Percentiles rank a stretch among this genome's conserved stretches.
Conservation (phyloP, 2,113 vertebrate genomes). For the Loxodonta africana region DNA sequence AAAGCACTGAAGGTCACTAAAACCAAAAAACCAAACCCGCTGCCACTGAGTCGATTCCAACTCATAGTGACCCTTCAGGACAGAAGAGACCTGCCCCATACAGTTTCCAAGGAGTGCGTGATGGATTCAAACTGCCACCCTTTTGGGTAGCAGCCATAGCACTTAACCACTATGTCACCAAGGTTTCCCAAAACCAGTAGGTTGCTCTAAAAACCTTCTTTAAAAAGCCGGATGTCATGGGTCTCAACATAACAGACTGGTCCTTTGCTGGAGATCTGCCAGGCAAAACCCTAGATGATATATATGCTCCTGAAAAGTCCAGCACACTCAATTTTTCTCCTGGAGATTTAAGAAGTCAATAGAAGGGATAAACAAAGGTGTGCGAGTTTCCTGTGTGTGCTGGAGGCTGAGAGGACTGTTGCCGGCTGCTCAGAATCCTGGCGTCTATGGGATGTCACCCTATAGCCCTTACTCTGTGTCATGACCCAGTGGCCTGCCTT, state of each 20-base stretch:
- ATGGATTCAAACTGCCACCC: too few species aligned
- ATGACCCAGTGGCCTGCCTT: too few species aligned
- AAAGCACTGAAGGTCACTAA: not conserved
- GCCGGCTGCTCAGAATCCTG: not conserved
- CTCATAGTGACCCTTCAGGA: too few species aligned
- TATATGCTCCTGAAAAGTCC: not conserved
- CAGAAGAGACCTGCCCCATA: too few species aligned
- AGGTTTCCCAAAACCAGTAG: not conserved
- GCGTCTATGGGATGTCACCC: not conserved
- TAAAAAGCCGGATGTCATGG: not conserved
- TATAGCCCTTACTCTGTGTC: too few species aligned
- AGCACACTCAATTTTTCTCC: not conserved
- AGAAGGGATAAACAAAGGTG: not conserved
- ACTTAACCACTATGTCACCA: too few species aligned
- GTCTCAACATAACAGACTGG: not conserved
- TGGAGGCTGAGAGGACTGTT: not conserved
- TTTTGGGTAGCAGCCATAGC: too few species aligned
- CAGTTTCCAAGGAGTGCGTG: too few species aligned
- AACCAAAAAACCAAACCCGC: too few species aligned
- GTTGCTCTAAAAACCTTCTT: not conserved
- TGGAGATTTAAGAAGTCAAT: not conserved
- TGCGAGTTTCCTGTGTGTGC: not conserved
- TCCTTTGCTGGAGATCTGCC: not conserved
- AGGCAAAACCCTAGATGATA: not conserved
- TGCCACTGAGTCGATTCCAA: too few species aligned